Conservation (phyloP, 2,888 invertebrate genomes). For the Diaphora mendica region DNA sequence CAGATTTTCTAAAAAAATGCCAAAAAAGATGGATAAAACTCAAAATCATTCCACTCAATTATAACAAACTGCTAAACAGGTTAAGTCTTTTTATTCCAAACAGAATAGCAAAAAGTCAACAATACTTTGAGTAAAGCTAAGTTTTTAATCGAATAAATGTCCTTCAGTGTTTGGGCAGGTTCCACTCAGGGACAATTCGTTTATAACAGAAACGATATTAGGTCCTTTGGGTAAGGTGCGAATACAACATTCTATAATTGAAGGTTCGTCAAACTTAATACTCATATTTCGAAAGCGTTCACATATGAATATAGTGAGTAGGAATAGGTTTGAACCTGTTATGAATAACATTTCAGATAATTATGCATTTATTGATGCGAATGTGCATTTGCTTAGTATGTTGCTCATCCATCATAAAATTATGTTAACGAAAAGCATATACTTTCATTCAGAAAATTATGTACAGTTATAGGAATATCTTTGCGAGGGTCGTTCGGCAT, state of each 20-base stretch:
- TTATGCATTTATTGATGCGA: background rate
- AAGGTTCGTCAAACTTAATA: background rate
- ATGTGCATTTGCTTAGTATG: background rate
- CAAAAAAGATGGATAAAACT: too few relatives aligned
- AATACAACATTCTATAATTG: conserved; percentile 2
- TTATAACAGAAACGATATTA: conserved; percentile 8
- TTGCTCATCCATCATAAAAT: background rate
- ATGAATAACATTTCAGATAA: background rate
- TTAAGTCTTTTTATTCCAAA: background rate
- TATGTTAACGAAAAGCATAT: too few relatives aligned
- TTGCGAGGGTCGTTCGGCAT: too few relatives aligned
- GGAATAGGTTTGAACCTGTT: background rate
- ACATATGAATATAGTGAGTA: background rate
- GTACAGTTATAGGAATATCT: background rate
- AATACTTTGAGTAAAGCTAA: background rate
- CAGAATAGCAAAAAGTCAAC: background rate
- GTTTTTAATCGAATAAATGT: background rate
- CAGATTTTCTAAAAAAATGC: background rate
- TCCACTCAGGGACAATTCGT: background rate
- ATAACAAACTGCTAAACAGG: background rate
- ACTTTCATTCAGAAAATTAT: too few relatives aligned
- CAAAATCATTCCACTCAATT: background rate
- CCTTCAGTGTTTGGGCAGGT: conserved; percentile 3
- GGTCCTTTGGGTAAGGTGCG: background rate
- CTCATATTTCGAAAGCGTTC: background rate